Evolutionary conservation across 2,113 vertebrate genomes (phyloP).

Genomic region (Apteryx owenii): DNA sequence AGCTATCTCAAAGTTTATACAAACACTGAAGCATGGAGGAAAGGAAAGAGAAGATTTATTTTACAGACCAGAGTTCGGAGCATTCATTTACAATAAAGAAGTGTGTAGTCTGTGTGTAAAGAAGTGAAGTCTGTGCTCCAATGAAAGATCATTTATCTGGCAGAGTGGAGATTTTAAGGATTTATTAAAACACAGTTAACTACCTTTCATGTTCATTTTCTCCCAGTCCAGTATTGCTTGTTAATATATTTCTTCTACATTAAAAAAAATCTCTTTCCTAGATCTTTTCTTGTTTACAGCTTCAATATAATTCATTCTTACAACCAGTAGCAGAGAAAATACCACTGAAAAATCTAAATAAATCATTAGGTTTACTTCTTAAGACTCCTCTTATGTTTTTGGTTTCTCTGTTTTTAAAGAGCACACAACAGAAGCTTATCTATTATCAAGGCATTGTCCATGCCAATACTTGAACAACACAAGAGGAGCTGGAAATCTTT

Average conservation of each 20-base stretch:
- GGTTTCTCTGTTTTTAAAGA: background rate
- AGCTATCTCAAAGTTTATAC: background rate
- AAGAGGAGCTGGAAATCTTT: background rate
- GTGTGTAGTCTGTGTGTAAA: background rate
- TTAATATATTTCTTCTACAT: background rate
- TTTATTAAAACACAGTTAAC: background rate
- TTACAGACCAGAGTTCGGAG: background rate
- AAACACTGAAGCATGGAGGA: background rate
- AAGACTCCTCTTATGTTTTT: background rate
- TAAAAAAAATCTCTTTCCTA: background rate
- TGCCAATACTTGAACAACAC: background rate
- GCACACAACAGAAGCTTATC: background rate
- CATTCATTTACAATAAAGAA: background rate
- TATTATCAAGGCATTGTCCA: background rate
- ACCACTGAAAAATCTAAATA: background rate
- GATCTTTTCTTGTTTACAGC: background rate
- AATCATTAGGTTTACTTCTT: background rate
- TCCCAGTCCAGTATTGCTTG: background rate
- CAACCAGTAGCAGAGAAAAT: background rate
- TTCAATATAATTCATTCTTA: background rate
- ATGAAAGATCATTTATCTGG: background rate
- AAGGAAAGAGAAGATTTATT: background rate
- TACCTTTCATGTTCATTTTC: background rate
- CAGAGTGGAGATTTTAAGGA: background rate
- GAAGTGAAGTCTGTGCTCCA: background rate